Percentiles rank a stretch among this genome's conserved stretches.
phyloP scores from a whole-genome alignment of 2,888 invertebrate genomes.

The Eristalis tenax region DNA sequence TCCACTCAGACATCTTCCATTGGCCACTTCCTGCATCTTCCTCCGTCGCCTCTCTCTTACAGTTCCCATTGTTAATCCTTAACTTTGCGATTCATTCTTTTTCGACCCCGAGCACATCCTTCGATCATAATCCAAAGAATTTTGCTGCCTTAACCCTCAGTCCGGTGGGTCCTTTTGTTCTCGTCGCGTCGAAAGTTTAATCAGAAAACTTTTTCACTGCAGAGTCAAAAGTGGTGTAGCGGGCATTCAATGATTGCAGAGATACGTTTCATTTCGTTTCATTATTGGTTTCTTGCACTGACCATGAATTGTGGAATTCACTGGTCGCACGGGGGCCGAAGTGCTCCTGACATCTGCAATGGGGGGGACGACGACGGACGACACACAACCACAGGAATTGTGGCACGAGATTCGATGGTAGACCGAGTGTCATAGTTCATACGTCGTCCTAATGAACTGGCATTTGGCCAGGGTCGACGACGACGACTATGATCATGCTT shows the following conservation, averaged over 20 bases:
- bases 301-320: constrained; percentile 40
- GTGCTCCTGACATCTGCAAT: constrained; percentile 11
- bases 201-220: background rate
- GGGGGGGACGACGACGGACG: background rate
- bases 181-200: background rate
- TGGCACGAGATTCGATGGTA: constrained; percentile 21
- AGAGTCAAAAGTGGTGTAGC: background rate
- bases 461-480: constrained; percentile 5
- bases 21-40: constrained; percentile 31
- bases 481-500: constrained; percentile 1
- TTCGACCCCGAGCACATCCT: too few relatives aligned
- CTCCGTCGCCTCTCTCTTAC: background rate
- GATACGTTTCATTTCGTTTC: constrained; percentile 30
- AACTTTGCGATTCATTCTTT: constrained; percentile 1
- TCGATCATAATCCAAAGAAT: too few relatives aligned
- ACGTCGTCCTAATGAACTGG: constrained; percentile 29
- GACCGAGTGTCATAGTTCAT: constrained; percentile 7
- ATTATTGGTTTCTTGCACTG: constrained; percentile 36
- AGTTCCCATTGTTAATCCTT: background rate
- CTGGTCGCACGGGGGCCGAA: background rate
- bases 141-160: too few relatives aligned
- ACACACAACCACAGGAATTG: constrained; percentile 14
- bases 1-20: constrained; percentile 49
- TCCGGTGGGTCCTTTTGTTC: background rate
- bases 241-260: constrained; percentile 23